A percentile compares a stretch with the other conserved stretches of the same genome.
These are phyloP conservation scores for Calephelis virginiensis DNA, from an alignment of 1,140 invertebrate species.

Conservation along the genomic window DNA sequence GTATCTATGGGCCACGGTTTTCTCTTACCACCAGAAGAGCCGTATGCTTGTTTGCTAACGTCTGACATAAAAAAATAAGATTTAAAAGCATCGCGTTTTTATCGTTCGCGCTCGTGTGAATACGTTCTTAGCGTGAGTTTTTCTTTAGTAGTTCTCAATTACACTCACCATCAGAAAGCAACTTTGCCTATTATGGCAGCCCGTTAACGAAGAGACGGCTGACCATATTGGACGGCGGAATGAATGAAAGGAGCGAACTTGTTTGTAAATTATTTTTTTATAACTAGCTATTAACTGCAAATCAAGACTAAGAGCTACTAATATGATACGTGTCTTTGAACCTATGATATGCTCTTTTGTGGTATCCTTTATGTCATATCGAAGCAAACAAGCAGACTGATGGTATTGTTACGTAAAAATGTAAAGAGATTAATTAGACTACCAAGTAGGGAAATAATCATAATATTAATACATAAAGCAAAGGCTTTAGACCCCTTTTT, in stretches of 20 bases:
- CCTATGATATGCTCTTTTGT: neutral
- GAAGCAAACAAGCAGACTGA: no score
- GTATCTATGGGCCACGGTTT: no score
- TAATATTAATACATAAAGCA: no score
- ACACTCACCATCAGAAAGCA: conserved; percentile 7
- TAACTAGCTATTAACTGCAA: neutral
- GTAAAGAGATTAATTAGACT: no score
- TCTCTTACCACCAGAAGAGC: no score
- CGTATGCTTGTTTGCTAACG: no score
- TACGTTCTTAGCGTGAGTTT: neutral
- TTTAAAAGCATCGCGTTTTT: no score
- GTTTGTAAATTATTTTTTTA: conserved; percentile 7
- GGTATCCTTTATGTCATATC: no score
- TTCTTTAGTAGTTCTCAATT: conserved; percentile 6
- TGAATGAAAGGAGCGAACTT: conserved; percentile 17
- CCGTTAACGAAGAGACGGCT: neutral
- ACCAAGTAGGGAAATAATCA: no score
- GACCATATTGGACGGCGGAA: conserved; percentile 2
- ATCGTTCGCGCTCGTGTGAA: neutral
- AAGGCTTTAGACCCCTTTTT: no score
- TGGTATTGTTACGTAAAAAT: no score
- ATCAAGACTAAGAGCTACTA: neutral
- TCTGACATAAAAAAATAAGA: no score
- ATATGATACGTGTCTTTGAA: conserved; percentile 10
- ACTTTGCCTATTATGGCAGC: conserved; percentile 14